Base-by-base conservation (phyloP, 2,113 vertebrate species). In the Eira barbara region DNA sequence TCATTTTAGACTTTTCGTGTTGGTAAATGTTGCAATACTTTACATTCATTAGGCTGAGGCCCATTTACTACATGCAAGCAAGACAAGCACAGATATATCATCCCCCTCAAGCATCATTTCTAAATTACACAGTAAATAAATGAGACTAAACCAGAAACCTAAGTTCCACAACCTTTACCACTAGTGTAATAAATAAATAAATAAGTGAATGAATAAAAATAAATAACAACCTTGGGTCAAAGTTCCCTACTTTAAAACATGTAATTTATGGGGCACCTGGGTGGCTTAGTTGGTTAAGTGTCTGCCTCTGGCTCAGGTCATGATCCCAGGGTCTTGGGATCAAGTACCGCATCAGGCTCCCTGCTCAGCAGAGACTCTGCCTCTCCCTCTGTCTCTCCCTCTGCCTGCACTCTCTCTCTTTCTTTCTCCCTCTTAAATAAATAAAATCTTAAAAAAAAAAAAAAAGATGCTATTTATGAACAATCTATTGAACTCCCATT, bases 91-190 rank as follows among this genome's bases (percentile, higher is more conserved):
- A 97, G 96, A 98, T 97, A 97, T 94, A 92, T 97, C 97, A 98
- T 98, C 98, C 71, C 76, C 96, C 96, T 97, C 97, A 98, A 98
- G 90, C 92, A 98, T 98, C 92, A 97, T 97, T 98, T 98, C 98
- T 97, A 98, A 98, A 98, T 98, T 98, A 98, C 97, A 95, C 86
- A 97, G 95, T 91, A 98, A 99, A 98, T 98, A 99, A 98, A 98
- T 98, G 97, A 98, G 93, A 97, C 95, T 97, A 96, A 98, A 83
- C 78, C 97, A 98, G 97, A 98, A 98, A 97, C 94, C 84, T 95
- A 98, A 97, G 97, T 98, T 98, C 93, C 93, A 97, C 94, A 98
- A 97, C 85, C 97, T 94, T 98, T 94, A 96, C 97, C 97, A 92
- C 93, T 94, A 98, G 95, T 93, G 95, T 96, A 89, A 97, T 98